Evolutionary conservation across 2,797 vertebrate genomes (phyloP), one percentile per base, ranked within the genome.

Genomic region (Sebastes jordani): DNA sequence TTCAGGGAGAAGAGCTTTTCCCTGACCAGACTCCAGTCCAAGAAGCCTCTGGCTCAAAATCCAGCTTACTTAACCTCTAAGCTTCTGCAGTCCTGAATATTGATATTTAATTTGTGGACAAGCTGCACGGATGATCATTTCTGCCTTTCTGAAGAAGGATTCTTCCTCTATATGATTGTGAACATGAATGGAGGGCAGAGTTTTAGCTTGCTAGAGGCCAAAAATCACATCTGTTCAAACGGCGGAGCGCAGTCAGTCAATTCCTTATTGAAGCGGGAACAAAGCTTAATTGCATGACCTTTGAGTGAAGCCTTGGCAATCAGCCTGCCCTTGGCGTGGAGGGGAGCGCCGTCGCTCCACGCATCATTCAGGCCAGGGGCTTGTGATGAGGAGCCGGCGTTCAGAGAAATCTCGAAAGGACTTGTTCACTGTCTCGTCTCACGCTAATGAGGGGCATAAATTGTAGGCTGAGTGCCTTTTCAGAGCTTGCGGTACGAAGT

Each of bases 251-350:
- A 90, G 86, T 86, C 87, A 85, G 86, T 90, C 87, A 86, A 70
- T 89, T 89, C 85, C 82, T 83, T 72, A 91, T 89, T 90, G 90
- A 92, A 89, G 82, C 52, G 27, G 89, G 88, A 92, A 93, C 92
- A 92, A 93, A 91, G 92, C 93, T 81, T 93, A 93, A 94, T 93
- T 90, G 88, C 89, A 38, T 93, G 93, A 94, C 93, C 93, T 94
- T 93, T 91, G 89, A 91, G 86, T 71, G 84, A 87, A 89, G 87
- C 81, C 68, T 81, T 90, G 91, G 92, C 91, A 91, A 91, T 91
- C 90, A 88, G 85, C 89, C 89, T 90, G 91, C 90, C 91, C 88
- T 92, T 90, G 93, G 91, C 71, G 64, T 88, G 88, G 88, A 84
- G 87, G 86, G 74, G 86, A 77, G 73, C 10, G 55, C 74, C 76